Evolutionary conservation across 2,113 vertebrate species (phyloP), one percentile per base, ranked within the genome.

Genomic region (Sporophila hypoxantha): DNA sequence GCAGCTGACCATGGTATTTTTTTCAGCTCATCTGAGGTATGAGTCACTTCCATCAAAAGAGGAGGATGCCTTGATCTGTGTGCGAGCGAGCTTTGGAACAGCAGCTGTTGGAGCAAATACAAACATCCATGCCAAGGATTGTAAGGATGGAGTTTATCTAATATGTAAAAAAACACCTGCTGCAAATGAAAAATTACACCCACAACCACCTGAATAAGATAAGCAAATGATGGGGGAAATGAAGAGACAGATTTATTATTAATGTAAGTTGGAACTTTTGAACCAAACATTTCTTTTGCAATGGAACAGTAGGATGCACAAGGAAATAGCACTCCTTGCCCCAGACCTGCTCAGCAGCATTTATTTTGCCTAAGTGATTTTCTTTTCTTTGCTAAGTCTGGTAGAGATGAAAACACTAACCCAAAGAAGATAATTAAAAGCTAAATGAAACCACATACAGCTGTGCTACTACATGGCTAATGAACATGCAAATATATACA

Each of bases 161-260:
- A 93, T 94, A 76, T 55, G 89, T 92, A 93, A 94, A 96, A 95
- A 95, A 93, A 75, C 94, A 96, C 96, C 95, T 91, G 94, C 85
- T 94, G 89, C 76, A 89, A 89, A 95, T 94, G 90, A 94, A 91
- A 96, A 95, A 95, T 94, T 88, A 92, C 91, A 95, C 88, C 95
- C 91, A 93, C 89, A 93, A 65, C 94, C 93, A 96, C 97, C 96
- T 95, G 95, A 97, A 92, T 94, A 94, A 96, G 92, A 86, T 82
- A 95, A 94, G 84, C 87, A 93, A 76, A 78, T 5, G 90, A 91
- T 65, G 19, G 76, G 76, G 93, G 53, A 87, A 93, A 91, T 6
- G 46, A 83, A 82, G 86, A 85, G 83, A 62, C 69, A 89, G 91
- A 95, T 91, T 94, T 93, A 84, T 95, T 91, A 88, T 64, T 88